Base-by-base conservation (phyloP, 2,113 vertebrate species). In the Campylomormyrus numenius region DNA sequence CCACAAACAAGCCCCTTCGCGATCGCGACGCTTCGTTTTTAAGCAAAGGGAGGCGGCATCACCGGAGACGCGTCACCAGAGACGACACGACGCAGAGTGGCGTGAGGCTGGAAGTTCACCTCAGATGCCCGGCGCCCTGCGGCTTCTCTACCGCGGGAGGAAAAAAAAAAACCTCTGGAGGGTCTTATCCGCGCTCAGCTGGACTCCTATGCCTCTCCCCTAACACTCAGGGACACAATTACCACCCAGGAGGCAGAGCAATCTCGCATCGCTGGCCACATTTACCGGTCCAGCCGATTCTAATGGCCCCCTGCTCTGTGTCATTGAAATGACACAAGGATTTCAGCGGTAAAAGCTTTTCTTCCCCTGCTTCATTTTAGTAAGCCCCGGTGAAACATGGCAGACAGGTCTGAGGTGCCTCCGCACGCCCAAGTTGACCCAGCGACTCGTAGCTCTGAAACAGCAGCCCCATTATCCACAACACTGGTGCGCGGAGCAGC, bases 211-310 rank as follows among this genome's bases (percentile, higher is more conserved):
- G 31, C 74, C 74, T 80, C 74, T 80, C 74, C 74, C 74, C 74
- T 80, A 42, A 80, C 74, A 80, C 74, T 80, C 74, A 80, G 31
- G 74, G 74, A 80, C 74, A 80, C 74, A 80, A 80, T 80, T 80
- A 80, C 74, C 35, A 80, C 74, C 74, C 74, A 80, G 74, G 74
- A 80, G 74, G 17, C 74, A 80, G 13, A 15, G 74, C 74, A 80
- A 80, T 85, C 83, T 85, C 83, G 21, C 83, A 85, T 42, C 39
- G 45, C 83, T 21, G 83, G 83, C 45, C 45, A 85, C 42, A 85
- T 85, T 48, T 85, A 24, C 42, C 24, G 83, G 45, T 21, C 42
- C 83, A 48, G 42, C 42, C 45, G 83, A 48, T 46, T 85, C 45
- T 48, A 85, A 48, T 85, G 83, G 39, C 45, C 83, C 39, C 42